Conservation (phyloP, 2,797 vertebrate species). For the Setipinna tenuifilis region DNA sequence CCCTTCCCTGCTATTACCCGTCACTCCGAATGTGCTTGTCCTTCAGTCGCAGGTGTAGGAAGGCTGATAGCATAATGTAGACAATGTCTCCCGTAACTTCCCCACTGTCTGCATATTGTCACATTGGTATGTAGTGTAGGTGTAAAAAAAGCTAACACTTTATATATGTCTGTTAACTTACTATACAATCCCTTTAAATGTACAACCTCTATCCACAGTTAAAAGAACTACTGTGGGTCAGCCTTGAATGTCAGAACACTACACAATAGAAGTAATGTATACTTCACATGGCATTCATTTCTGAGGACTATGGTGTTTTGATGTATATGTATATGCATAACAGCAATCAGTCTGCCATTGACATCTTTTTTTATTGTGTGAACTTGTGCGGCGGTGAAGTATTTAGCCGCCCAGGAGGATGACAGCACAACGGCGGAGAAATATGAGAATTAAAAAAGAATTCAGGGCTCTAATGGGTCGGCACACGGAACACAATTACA, state of each 20-base stretch:
- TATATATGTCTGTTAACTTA: too few species aligned
- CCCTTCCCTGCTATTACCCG: neutral
- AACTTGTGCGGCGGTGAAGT: neutral
- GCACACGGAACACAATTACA: neutral
- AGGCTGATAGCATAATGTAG: too few species aligned
- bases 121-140: too few species aligned
- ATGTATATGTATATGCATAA: neutral
- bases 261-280: neutral
- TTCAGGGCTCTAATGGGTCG: neutral
- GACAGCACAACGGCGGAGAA: neutral
- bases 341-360: neutral
- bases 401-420: neutral
- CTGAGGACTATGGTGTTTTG: neutral
- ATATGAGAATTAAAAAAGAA: slow-evolving; percentile 7
- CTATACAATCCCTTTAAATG: neutral
- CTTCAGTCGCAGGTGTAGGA: neutral
- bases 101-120: too few species aligned
- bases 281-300: neutral
- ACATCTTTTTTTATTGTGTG: neutral
- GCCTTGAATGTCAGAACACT: neutral
- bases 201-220: neutral
- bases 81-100: too few species aligned
- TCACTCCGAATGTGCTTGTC: slow-evolving; percentile 51
- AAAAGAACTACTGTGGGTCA: neutral
- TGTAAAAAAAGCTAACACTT: too few species aligned